These are phyloP conservation scores for Oligia fasciuncula DNA, from an alignment of 2,888 invertebrate genomes.

Conservation along the genomic window DNA sequence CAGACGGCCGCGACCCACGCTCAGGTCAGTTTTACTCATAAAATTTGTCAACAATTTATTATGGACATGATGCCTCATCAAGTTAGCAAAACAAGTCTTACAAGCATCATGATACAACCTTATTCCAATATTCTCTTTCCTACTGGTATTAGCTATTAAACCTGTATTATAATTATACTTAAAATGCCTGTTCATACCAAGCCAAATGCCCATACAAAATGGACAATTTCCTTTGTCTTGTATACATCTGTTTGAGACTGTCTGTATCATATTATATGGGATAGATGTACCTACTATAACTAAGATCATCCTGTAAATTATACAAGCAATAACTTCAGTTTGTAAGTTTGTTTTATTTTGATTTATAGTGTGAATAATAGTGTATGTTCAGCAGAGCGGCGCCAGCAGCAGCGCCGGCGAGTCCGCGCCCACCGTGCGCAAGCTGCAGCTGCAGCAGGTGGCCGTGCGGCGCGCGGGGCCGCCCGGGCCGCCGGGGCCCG, in stretches of 20 bases:
- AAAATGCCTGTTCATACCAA: too few species aligned
- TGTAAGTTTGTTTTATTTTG: not conserved
- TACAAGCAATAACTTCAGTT: not conserved
- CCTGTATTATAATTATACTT: too few species aligned
- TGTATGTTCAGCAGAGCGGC: constrained; percentile 24
- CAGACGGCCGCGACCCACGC: constrained; percentile 77
- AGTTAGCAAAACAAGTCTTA: too few species aligned
- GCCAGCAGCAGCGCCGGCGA: constrained; percentile 71
- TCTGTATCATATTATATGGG: not conserved
- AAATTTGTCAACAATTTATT: not conserved
- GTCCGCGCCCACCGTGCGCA: constrained; percentile 74
- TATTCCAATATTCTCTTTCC: too few species aligned
- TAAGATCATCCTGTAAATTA: not conserved
- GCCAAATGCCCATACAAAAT: too few species aligned
- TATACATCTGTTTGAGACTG: not conserved
- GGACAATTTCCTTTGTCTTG: too few species aligned
- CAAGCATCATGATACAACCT: too few species aligned
- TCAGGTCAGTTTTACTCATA: constrained; percentile 62
- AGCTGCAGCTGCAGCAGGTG: constrained; percentile 68
- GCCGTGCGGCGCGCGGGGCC: constrained; percentile 72
- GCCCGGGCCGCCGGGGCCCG: constrained; percentile 69
- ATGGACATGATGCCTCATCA: not conserved
- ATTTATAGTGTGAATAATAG: not conserved
- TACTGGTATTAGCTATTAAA: too few species aligned
- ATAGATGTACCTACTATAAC: not conserved